Evolutionary conservation across 2,797 vertebrate species (phyloP).

Genomic region (Melanotaenia parkinsoni): DNA sequence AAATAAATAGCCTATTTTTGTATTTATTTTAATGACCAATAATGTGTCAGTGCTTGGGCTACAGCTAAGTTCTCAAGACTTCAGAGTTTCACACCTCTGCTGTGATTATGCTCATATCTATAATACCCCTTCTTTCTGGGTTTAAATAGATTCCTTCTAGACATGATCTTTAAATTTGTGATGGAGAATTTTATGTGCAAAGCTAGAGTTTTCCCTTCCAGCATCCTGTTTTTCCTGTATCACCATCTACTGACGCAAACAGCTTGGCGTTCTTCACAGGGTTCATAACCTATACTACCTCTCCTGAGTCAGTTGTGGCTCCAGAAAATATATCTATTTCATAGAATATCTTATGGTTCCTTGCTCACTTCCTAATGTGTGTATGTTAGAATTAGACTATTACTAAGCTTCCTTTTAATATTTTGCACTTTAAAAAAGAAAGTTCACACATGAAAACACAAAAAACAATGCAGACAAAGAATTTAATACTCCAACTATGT

Average conservation of each 20-base stretch:
- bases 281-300: no score
- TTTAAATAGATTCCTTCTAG: background rate
- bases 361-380: background rate
- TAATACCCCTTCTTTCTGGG: background rate
- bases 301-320: no score
- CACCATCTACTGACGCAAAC: no score
- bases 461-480: slow-evolving; percentile 19
- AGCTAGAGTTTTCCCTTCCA: no score
- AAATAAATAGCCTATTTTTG: no score
- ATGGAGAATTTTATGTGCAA: background rate
- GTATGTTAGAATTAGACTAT: background rate
- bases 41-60: no score
- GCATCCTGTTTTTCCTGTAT: no score
- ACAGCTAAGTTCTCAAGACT: background rate
- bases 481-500: slow-evolving; percentile 22
- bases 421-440: no score
- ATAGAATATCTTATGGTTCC: background rate
- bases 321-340: no score
- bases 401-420: background rate
- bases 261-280: no score
- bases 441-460: background rate
- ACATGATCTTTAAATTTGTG: background rate
- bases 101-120: background rate
- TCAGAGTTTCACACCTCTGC: background rate
- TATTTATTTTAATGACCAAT: no score